A percentile compares a stretch with the other conserved stretches of the same genome.
phyloP scores from a whole-genome alignment of 2,113 vertebrate genomes.

The Orycteropus afer region DNA sequence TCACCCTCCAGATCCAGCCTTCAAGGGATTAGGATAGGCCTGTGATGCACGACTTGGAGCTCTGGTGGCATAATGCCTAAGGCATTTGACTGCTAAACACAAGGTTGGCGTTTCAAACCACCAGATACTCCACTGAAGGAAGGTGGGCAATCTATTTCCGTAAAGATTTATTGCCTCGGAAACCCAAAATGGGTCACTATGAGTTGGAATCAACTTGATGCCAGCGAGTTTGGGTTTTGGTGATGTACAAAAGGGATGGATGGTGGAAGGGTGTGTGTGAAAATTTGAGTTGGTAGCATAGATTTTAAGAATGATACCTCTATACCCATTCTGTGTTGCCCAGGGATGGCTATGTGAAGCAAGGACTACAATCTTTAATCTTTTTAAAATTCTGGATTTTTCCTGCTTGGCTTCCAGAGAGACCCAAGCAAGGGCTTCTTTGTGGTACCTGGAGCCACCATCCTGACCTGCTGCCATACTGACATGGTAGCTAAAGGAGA shows the following conservation, averaged over 20 bases:
- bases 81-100: too few species aligned
- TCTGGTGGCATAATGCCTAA: too few species aligned
- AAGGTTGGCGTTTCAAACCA: too few species aligned
- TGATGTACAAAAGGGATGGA: too few species aligned
- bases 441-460: neutral
- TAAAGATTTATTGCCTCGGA: too few species aligned
- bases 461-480: slow-evolving; percentile 63
- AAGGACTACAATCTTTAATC: slow-evolving; percentile 3
- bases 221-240: too few species aligned
- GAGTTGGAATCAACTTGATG: too few species aligned
- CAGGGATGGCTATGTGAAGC: neutral
- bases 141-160: too few species aligned
- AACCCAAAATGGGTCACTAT: too few species aligned
- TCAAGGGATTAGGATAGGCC: neutral
- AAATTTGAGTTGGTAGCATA: neutral
- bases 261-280: neutral
- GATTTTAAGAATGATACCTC: slow-evolving; percentile 23
- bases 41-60: slow-evolving; percentile 39
- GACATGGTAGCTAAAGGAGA: slow-evolving; percentile 66
- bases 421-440: neutral
- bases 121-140: too few species aligned
- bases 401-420: slow-evolving; percentile 53
- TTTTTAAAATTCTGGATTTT: slow-evolving; percentile 14
- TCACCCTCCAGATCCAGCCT: slow-evolving; percentile 31
- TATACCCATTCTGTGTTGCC: slow-evolving; percentile 37